phyloP scores from a whole-genome alignment of 2,113 vertebrate genomes.

The Athene cunicularia region DNA sequence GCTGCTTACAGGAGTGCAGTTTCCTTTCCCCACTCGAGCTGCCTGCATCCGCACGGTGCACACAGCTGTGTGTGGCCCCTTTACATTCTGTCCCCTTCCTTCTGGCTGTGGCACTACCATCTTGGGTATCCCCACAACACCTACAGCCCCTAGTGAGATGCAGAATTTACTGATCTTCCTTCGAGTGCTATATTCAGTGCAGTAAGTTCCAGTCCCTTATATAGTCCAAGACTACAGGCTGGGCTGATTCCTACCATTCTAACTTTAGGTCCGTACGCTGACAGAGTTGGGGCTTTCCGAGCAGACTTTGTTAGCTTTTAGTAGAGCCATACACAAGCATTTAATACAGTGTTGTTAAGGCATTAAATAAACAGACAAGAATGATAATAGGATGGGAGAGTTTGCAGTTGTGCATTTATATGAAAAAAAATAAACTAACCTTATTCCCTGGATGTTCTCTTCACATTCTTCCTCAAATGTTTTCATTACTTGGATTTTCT shows the following conservation, averaged over 20 bases:
- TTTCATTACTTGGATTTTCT: neutral
- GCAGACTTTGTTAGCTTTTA: neutral
- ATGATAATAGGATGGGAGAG: neutral
- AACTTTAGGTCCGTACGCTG: neutral
- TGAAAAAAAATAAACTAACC: neutral
- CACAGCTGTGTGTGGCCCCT: neutral
- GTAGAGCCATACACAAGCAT: neutral
- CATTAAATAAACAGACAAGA: neutral
- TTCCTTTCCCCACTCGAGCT: neutral
- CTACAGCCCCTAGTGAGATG: neutral
- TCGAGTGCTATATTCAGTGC: neutral
- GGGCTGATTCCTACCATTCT: neutral
- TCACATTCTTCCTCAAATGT: neutral
- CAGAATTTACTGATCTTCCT: neutral
- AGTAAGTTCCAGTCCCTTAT: neutral
- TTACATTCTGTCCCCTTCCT: neutral
- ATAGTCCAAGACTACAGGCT: neutral
- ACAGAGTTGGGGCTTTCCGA: neutral
- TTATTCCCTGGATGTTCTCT: neutral
- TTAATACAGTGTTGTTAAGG: neutral
- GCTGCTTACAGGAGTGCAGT: rapidly evolving
- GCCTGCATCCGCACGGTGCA: rapidly evolving
- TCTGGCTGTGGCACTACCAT: rapidly evolving
- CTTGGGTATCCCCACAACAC: neutral
- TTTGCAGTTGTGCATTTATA: neutral